Conservation (phyloP, 35 echinoderm and acorn worm genomes). For the Acanthaster planci region DNA sequence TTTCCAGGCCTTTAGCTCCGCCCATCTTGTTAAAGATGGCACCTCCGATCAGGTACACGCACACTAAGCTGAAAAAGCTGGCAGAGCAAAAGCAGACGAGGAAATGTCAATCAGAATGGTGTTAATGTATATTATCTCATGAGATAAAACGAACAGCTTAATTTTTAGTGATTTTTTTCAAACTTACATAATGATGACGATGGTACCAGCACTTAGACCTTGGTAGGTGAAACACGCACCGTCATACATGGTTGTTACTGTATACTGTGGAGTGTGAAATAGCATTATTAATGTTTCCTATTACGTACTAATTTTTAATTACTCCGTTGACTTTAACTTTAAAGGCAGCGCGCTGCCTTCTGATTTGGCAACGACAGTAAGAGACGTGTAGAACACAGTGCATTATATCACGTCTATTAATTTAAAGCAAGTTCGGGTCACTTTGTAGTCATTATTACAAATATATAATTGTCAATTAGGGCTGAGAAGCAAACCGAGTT, state of each 20-base stretch:
- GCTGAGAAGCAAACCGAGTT: too few species aligned
- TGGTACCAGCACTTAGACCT: neutral
- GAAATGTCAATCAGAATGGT: neutral
- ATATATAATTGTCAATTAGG: too few species aligned
- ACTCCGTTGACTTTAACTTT: too few species aligned
- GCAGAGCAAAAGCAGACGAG: neutral
- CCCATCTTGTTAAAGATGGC: neutral
- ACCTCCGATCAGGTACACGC: neutral
- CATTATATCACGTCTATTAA: too few species aligned
- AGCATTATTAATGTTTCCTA: too few species aligned
- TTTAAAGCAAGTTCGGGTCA: too few species aligned
- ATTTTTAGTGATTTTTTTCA: neutral
- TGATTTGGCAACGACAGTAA: too few species aligned
- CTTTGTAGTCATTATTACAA: too few species aligned
- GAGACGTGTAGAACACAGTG: too few species aligned
- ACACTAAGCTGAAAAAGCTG: neutral
- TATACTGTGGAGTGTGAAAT: neutral
- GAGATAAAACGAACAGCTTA: neutral
- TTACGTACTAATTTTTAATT: too few species aligned
- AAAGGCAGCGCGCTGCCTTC: too few species aligned
- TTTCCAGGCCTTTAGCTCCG: neutral
- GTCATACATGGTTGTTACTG: neutral
- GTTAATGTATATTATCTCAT: neutral
- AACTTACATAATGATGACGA: conserved; percentile 9
- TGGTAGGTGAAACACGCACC: neutral